These are phyloP conservation scores for Trachelus troglodyta DNA, from an alignment of 2,888 invertebrate species.

Conservation along the genomic window DNA sequence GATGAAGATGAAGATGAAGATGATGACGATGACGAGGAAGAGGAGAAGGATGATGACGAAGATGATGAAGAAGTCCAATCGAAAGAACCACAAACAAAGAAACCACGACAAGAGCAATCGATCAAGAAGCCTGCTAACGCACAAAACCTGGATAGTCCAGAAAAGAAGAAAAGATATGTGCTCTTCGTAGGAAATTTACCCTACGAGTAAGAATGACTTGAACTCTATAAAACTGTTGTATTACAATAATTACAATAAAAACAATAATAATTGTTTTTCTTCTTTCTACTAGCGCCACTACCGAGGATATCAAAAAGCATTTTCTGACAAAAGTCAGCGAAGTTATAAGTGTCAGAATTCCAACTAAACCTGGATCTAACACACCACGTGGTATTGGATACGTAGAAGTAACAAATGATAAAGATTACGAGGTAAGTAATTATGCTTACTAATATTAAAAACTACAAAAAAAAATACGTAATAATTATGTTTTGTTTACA, in stretches of 20 bases:
- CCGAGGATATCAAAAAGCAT: conserved; percentile 63
- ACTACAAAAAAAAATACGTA: background rate
- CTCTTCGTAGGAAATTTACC: conserved; percentile 68
- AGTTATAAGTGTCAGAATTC: conserved; percentile 63
- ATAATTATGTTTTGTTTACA: conserved; percentile 35
- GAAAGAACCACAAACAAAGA: conserved; percentile 3
- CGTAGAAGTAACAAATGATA: conserved; percentile 63
- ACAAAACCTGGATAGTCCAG: background rate
- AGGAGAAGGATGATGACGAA: conserved; percentile 7
- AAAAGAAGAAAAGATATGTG: conserved; percentile 58
- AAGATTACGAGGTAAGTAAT: conserved; percentile 63
- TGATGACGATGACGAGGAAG: conserved; percentile 1
- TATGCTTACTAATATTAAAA: conserved; percentile 9
- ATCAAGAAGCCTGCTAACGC: no score
- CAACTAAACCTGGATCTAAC: conserved; percentile 51
- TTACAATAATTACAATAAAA: conserved; percentile 2
- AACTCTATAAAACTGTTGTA: conserved; percentile 6
- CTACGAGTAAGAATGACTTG: conserved; percentile 53
- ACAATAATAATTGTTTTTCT: conserved; percentile 7
- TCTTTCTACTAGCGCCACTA: conserved; percentile 46
- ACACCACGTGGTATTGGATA: conserved; percentile 66
- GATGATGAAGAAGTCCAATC: background rate
- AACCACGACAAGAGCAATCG: background rate
- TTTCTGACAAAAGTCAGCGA: conserved; percentile 64
- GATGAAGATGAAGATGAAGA: conserved; percentile 3